Conservation (phyloP, 2,113 vertebrate genomes). For the Circaetus gallicus region DNA sequence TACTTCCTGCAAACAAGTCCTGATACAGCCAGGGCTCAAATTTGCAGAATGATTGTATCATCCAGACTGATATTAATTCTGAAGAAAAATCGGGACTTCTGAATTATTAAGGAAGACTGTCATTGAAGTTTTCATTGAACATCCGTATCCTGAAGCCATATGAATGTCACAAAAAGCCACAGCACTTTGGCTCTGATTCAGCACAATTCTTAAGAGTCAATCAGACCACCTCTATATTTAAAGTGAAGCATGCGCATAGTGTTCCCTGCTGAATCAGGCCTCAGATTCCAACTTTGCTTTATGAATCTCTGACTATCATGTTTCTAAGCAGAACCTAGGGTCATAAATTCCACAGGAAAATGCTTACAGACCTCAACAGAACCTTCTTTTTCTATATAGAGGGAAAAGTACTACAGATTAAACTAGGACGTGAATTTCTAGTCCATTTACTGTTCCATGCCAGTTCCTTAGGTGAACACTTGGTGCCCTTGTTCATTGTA, state of each 20-base stretch:
- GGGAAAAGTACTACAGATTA: neutral
- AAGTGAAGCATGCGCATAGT: neutral
- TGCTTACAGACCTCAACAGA: neutral
- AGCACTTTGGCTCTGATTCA: neutral
- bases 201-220: neutral
- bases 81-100: neutral
- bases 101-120: slow-evolving; percentile 48
- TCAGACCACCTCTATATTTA: neutral
- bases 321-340: neutral
- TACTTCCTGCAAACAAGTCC: slow-evolving; percentile 4
- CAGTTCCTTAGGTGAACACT: neutral
- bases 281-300: neutral
- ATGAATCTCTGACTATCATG: neutral
- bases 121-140: slow-evolving; percentile 29
- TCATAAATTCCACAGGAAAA: neutral
- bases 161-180: slow-evolving; percentile 27
- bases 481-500: neutral
- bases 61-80: neutral
- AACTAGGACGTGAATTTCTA: neutral
- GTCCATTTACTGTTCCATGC: neutral
- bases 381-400: neutral
- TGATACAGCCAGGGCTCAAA: neutral
- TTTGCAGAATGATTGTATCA: slow-evolving; percentile 6
- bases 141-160: neutral
- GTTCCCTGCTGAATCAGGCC: neutral